Base-by-base conservation (phyloP, 2,797 vertebrate genomes). In the Emys orbicularis region DNA sequence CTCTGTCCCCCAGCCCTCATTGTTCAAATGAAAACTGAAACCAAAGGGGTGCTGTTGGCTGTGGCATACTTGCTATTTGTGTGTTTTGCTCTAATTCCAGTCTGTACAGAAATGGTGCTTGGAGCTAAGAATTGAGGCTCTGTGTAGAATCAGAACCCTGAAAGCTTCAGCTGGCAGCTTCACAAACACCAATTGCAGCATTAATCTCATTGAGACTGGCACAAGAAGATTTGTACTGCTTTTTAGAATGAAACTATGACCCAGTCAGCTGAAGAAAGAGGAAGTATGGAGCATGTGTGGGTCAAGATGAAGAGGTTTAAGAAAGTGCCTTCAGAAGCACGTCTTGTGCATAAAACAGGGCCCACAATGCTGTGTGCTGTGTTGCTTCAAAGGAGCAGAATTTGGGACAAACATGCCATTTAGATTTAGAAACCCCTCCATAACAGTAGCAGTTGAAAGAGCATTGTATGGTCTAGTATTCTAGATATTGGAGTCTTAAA, bases 61-160 rank as follows among this genome's bases (percentile, higher is more conserved):
- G 76, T 6, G 52, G 6, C 2, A 12, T 9, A 12, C 0, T 3
- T 77, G 82, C 77, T 50, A 80, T 1, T 0, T 56, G n/a, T 3
- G 0, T 50, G 21, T 54, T 68, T 5, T 81, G 76, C 44, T 6
- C 12, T 0, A 2, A 5, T 65, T 82, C 44, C 56, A 12, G 25
- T 53, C 81, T 29, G 16, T 3, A 15, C 4, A 5, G 72, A 79
- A 74, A 77, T 74, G n/a, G 61, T 44, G 16, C 12, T 16, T 81
- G 41, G 89, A 65, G 72, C 0, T 1, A 49, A 90, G 77, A 87
- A 29, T 15, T 6, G 2, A 44, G 76, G 79, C 18, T 27, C 8
- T 27, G 80, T 76, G 18, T 18, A 15, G 13, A 0, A 4, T 11
- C 84, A 77, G 41, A 65, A 57, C 72, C 31, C 74, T 81, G 88